A percentile compares a stretch with the other conserved stretches of the same genome.
phyloP scores from a whole-genome alignment of 23 tunicate genomes.

The Ascidia mentula region DNA sequence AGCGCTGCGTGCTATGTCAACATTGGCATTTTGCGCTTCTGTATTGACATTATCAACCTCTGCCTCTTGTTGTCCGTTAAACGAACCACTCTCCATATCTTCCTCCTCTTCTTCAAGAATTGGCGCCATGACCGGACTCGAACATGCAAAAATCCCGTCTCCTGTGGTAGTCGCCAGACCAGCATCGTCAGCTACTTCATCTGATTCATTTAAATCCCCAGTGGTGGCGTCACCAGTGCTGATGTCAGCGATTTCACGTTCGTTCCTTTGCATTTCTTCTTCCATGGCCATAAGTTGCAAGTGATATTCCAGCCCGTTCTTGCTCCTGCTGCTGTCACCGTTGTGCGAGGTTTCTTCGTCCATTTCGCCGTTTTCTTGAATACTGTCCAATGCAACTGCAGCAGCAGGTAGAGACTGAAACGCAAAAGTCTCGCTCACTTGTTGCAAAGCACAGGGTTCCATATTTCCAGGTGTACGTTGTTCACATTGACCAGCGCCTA shows the following conservation, averaged over 20 bases:
- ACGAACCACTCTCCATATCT: background rate
- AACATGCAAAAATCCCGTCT: no score
- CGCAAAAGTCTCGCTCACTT: background rate
- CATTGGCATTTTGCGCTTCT: background rate
- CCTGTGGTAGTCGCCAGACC: no score
- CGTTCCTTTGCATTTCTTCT: background rate
- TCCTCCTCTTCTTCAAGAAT: background rate
- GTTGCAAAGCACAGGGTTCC: background rate
- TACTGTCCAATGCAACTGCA: background rate
- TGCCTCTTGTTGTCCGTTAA: background rate
- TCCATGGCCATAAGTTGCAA: background rate
- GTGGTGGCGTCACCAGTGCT: background rate
- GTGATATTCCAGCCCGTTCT: background rate
- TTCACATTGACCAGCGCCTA: background rate
- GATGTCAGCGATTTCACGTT: background rate
- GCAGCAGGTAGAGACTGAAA: background rate
- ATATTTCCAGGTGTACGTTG: background rate
- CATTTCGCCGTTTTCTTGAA: background rate
- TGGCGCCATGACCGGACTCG: constrained; percentile 3
- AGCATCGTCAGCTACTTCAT: background rate
- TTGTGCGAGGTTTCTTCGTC: no score
- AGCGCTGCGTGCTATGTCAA: no score
- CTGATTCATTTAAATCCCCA: background rate
- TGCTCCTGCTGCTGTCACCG: background rate
- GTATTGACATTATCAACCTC: no score